A percentile compares a stretch with the other conserved stretches of the same genome.
phyloP scores from a whole-genome alignment of 2,888 invertebrate species.

The Caenorhabditis afra region DNA sequence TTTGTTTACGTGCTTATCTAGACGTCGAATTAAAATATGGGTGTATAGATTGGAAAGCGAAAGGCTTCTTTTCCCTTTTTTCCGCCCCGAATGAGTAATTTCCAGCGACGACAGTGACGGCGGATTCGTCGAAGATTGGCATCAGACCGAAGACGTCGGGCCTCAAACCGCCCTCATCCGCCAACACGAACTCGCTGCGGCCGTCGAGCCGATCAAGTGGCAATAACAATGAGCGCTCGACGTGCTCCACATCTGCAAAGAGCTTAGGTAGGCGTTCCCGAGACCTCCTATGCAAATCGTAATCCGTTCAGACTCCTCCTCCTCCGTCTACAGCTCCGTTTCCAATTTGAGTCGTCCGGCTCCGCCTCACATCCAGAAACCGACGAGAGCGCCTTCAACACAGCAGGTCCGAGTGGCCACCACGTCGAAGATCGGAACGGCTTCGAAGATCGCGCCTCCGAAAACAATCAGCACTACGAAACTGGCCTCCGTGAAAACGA shows the following conservation, averaged over 20 bases:
- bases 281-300: conserved; percentile 11
- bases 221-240: conserved; percentile 52
- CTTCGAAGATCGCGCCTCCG: conserved; percentile 42
- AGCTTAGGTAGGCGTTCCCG: conserved; percentile 35
- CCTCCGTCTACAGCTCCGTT: conserved; percentile 51
- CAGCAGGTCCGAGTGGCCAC: conserved; percentile 45
- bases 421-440: conserved; percentile 30
- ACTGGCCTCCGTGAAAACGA: conserved; percentile 42
- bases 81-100: conserved; percentile 8
- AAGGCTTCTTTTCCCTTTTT: conserved; percentile 1
- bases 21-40: conserved; percentile 46
- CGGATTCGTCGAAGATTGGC: conserved; percentile 44
- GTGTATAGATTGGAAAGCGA: conserved; percentile 47
- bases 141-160: conserved; percentile 50
- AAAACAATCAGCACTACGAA: conserved; percentile 39
- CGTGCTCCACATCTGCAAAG: conserved; percentile 48
- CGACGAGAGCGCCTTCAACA: conserved; percentile 15
- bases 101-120: neutral
- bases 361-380: conserved; percentile 33
- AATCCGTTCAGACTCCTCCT: conserved; percentile 44
- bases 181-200: conserved; percentile 42
- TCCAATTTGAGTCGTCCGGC: conserved; percentile 47
- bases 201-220: conserved; percentile 55
- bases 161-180: conserved; percentile 42
- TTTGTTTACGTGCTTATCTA: conserved; percentile 46